A percentile compares a stretch with the other conserved stretches of the same genome.
These are phyloP conservation scores for Promerops cafer DNA, from an alignment of 2,113 vertebrate genomes.

Conservation along the genomic window DNA sequence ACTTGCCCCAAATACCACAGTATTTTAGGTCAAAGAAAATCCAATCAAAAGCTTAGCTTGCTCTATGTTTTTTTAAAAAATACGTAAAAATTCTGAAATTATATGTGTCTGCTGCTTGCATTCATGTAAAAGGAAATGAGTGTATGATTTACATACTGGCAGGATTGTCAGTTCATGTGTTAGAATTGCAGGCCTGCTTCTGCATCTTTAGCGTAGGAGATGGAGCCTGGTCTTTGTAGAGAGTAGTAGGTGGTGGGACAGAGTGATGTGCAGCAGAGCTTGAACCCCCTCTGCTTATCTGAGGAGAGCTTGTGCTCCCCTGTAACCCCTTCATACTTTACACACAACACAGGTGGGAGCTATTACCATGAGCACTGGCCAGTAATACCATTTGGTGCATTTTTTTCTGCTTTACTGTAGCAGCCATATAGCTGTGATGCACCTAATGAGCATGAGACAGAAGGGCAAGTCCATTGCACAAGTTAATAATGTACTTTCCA, in stretches of 20 bases:
- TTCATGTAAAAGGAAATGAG: background rate
- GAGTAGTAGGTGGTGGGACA: background rate
- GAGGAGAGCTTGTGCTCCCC: background rate
- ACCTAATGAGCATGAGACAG: background rate
- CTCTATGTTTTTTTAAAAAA: background rate
- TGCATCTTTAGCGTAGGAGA: background rate
- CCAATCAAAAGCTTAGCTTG: background rate
- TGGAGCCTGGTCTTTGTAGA: background rate
- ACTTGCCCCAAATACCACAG: background rate
- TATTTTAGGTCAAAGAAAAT: background rate
- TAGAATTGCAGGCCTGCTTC: background rate
- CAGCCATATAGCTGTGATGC: fast-evolving
- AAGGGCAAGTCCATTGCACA: background rate
- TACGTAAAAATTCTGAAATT: background rate
- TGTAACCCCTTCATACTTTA: background rate
- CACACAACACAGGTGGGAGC: background rate
- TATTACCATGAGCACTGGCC: background rate
- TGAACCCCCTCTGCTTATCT: background rate
- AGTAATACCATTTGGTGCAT: background rate
- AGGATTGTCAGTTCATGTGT: background rate
- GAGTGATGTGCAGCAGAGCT: background rate
- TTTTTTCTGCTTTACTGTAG: background rate
- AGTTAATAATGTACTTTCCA: background rate
- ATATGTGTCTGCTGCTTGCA: background rate
- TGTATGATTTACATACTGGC: background rate